Evolutionary conservation across 1,140 invertebrate genomes (phyloP), one percentile per base, ranked within the genome.

Genomic region (Bombus picipes): DNA sequence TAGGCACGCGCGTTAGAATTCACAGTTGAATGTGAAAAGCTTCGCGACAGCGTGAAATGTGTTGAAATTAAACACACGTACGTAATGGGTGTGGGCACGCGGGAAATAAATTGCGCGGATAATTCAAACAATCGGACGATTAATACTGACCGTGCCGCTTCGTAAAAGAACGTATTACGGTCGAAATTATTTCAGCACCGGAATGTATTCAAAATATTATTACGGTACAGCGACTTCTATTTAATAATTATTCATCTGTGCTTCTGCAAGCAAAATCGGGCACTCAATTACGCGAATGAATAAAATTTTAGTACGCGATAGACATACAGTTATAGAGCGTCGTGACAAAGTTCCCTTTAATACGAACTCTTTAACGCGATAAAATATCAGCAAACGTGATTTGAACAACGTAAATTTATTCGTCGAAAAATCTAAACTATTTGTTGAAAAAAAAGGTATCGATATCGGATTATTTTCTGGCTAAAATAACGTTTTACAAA

Each of bases 101-200:
- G 25, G 53, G 70, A 62, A 86, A 86, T 89, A 86, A 88, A 89
- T 89, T 86, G 87, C 59, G 39, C 37, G 65, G 66, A 71, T 88
- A 86, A 86, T 89, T 89, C 79, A 57, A 89, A 82, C 87, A 88
- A 82, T 89, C 79, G 32, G 32, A 47, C 80, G 70, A 86, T 89
- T 89, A 85, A 88, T 88, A 86, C 66, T 32, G 57, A 15, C 13
- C 57, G 37, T 25, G 59, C 32, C 32, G n/a, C 78, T 75, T 32
- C 66, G 66, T 76, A 88, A 89, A 89, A 88, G 88, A 85, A 88
- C 83, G 47, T 85, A 81, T 88, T 76, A 88, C 66, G 59, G 65
- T 74, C 65, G 57, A 78, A 85, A 88, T 89, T 89, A 76, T 85
- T 89, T 76, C 81, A 62, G 18, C 71, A 8, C 28, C 32, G 76